Percentiles rank a stretch among this genome's conserved stretches.
phyloP scores from a whole-genome alignment of 2,113 vertebrate species.

The Prionailurus viverrinus region DNA sequence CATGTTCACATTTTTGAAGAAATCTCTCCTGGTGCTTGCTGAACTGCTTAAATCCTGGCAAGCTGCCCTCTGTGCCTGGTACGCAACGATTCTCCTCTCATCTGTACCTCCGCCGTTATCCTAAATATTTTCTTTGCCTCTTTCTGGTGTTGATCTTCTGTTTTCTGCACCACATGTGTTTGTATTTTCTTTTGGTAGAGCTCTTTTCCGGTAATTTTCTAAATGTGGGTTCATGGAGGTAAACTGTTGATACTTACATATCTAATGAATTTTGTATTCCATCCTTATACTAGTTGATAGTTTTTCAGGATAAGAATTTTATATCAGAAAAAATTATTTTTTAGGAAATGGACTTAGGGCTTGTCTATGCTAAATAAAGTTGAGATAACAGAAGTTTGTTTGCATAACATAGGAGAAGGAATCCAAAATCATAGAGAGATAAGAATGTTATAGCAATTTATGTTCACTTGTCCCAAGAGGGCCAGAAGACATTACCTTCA shows the following conservation, averaged over 20 bases:
- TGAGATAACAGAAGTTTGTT: constrained; percentile 9
- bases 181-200: not conserved
- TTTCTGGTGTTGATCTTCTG: not conserved
- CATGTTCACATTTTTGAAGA: not conserved
- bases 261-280: not conserved
- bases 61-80: not conserved
- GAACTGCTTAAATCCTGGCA: not conserved
- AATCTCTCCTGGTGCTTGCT: not conserved
- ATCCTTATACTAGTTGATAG: not conserved
- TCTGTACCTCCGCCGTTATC: not conserved
- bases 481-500: not conserved
- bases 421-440: not conserved
- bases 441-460: constrained; percentile 18
- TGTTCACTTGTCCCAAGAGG: not conserved
- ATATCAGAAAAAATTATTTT: not conserved
- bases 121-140: not conserved
- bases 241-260: not conserved
- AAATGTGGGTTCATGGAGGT: not conserved
- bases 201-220: not conserved
- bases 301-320: constrained; percentile 46
- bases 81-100: not conserved
- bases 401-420: not conserved
- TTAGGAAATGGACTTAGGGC: constrained; percentile 2
- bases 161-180: not conserved
- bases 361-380: not conserved